These are phyloP conservation scores for Puma concolor DNA, from an alignment of 2,113 vertebrate species.

Conservation along the genomic window DNA sequence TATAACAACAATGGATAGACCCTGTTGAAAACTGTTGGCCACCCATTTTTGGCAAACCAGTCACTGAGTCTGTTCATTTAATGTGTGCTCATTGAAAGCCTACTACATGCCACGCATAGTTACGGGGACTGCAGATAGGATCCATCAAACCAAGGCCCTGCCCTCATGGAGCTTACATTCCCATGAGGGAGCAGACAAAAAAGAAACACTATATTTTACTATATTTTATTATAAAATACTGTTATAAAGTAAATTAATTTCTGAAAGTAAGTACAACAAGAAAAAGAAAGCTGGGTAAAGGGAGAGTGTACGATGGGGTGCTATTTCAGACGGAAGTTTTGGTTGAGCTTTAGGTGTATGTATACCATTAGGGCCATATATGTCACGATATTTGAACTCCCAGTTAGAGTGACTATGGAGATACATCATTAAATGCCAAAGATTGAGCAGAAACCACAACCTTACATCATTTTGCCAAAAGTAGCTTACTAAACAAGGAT, in stretches of 20 bases:
- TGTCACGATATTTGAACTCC: not conserved
- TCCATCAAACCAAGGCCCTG: not conserved
- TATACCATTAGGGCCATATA: not conserved
- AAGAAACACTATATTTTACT: not conserved
- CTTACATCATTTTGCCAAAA: conserved; percentile 4
- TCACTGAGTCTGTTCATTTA: not conserved
- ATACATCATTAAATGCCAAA: not conserved
- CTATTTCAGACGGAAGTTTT: not conserved
- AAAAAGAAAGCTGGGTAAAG: not conserved
- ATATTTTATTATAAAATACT: not conserved
- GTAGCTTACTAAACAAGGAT: not conserved
- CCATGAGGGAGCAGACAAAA: not conserved
- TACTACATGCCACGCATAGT: not conserved
- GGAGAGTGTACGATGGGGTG: not conserved
- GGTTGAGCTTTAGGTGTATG: not conserved
- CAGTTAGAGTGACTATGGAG: not conserved
- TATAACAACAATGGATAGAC: not conserved
- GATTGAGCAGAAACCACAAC: not conserved
- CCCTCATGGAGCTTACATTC: not conserved
- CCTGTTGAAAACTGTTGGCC: not conserved
- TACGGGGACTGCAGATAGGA: not conserved
- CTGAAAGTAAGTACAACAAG: not conserved
- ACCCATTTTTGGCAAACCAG: not conserved
- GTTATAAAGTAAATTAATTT: not conserved
- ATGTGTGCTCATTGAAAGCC: not conserved